A percentile compares a stretch with the other conserved stretches of the same genome.
Evolutionary conservation across 2,888 invertebrate genomes (phyloP).

Genomic region (Scaptomyza reducta): DNA sequence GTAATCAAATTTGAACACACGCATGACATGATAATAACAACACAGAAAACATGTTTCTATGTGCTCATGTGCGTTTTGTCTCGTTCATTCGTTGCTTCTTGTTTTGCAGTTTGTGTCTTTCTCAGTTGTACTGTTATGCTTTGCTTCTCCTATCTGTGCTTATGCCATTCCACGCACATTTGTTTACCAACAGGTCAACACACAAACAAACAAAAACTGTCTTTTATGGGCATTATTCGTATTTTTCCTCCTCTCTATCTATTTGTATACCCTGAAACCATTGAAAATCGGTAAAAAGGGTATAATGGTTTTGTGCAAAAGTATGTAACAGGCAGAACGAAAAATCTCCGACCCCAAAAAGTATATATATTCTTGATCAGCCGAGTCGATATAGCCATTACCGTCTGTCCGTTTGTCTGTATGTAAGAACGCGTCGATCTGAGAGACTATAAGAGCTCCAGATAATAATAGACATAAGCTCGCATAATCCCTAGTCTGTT

Average conservation of each 20-base stretch:
- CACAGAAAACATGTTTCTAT: constrained; percentile 56
- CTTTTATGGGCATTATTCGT: constrained; percentile 38
- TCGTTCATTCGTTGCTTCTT: constrained; percentile 33
- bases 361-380: no score
- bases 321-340: no score
- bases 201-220: constrained; percentile 30
- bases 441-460: no score
- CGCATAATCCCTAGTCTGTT: no score
- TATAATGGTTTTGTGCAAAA: no score
- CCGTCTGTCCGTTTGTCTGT: no score
- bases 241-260: background rate
- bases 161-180: constrained; percentile 70
- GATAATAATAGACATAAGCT: no score
- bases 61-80: constrained; percentile 19
- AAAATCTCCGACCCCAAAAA: no score
- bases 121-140: constrained; percentile 19
- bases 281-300: no score
- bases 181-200: constrained; percentile 70
- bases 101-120: constrained; percentile 1
- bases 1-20: constrained; percentile 16
- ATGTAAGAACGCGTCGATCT: no score
- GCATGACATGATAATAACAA: constrained; percentile 28
- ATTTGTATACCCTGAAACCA: no score
- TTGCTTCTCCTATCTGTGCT: constrained; percentile 28
- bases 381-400: no score